Base-by-base conservation (phyloP, 53 echinoderm and acorn worm species). In the Luidia sarsii region DNA sequence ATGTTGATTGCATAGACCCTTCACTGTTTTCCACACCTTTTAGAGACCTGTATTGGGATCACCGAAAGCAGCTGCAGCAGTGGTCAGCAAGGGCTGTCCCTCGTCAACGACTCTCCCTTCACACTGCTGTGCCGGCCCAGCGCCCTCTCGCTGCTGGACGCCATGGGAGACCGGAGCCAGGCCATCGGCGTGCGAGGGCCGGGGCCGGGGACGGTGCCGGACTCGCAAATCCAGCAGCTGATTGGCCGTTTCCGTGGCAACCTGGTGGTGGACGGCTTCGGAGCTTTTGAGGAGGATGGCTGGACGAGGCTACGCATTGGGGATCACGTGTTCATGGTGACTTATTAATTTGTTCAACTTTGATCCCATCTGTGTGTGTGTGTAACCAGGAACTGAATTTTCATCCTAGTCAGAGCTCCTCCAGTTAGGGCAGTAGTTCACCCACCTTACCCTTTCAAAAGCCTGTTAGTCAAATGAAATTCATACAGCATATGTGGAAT, bases 181-280 rank as follows among this genome's bases (percentile, higher is more conserved):
- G 13, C 22, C 46, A 43, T 23, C 19, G 37, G 19, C 33, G 9
- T 30, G 20, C 60, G 46, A 9, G 45, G 16, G 46, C 55, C 61
- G 13, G 60, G 46, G 55, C 77, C 77, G 46, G 62, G 61, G 77
- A 48, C 13, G 15, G 39, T 31, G 77, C 33, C 48, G 65, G 19
- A 54, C 19, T 28, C 79, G 6, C 46, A 80, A 18, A 6, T 85
- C 19, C 89, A 91, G 25, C 82, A 92, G 65, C 69, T 99, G 84
- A 88, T 91, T 56, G 85, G 83, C 18, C 68, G 99, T 23, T 99
- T 99, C 69, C 91, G 99, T 31, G 90, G 90, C 39, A 99, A 99
- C 79, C 75, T 99, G 39, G 91, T 99, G 55, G 70, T 99, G 2
- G 95, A 92, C 27, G 85, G 85, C 7, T 68, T 79, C 16, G 72